Percentiles rank a stretch among this genome's conserved stretches.
These are phyloP conservation scores for Antigone vipio DNA, from an alignment of 2,113 vertebrate genomes.

Conservation along the genomic window DNA sequence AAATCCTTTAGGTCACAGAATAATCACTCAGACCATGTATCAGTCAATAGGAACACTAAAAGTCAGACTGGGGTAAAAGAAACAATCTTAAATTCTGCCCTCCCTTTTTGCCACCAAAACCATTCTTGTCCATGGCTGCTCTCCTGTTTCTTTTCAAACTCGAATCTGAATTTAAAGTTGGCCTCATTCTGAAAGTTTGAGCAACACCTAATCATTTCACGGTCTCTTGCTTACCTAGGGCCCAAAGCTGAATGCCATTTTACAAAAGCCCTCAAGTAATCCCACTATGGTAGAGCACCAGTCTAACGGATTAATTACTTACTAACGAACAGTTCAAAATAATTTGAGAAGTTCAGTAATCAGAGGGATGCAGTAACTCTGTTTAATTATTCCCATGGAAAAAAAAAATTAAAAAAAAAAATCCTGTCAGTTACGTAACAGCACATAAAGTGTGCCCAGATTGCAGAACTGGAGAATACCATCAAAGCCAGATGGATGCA, in stretches of 20 bases:
- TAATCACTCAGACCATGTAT: not conserved
- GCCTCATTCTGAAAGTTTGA: not conserved
- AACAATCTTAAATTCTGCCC: not conserved
- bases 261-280: not conserved
- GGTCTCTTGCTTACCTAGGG: not conserved
- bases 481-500: not conserved
- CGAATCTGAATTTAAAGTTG: not conserved
- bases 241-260: not conserved
- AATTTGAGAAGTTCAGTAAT: not conserved
- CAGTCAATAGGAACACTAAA: not conserved
- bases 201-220: rapidly evolving
- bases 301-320: not conserved
- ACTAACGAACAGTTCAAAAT: not conserved
- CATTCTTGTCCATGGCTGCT: not conserved
- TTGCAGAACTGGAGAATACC: not conserved
- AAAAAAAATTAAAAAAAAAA: not conserved
- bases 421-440: not conserved
- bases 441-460: not conserved
- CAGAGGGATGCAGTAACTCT: not conserved
- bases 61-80: not conserved
- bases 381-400: not conserved
- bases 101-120: not conserved
- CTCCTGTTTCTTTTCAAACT: not conserved
- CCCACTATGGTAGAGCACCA: not conserved
- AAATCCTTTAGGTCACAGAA: not conserved